Percentiles rank a stretch among this genome's conserved stretches.
Evolutionary conservation across 2,113 vertebrate genomes (phyloP).

Genomic region (Aleadryas rufinucha): DNA sequence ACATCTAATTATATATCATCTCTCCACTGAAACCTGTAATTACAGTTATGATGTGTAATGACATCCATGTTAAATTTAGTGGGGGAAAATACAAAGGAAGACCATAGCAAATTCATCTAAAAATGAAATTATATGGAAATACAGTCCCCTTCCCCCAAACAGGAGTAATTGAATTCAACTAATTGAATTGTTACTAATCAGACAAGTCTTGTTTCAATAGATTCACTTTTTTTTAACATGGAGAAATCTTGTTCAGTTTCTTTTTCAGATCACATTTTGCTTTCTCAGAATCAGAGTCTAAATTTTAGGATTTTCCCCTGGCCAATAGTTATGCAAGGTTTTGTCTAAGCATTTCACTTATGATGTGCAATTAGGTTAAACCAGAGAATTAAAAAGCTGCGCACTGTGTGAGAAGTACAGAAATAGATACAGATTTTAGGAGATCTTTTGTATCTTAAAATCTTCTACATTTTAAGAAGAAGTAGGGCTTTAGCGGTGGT

Average conservation of each 20-base stretch:
- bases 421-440: conserved; percentile 17
- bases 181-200: neutral
- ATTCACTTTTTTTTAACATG: too few species aligned
- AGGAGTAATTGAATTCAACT: neutral
- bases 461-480: neutral
- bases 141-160: neutral
- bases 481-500: neutral
- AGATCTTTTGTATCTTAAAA: conserved; percentile 5
- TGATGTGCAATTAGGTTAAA: neutral
- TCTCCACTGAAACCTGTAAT: conserved; percentile 48
- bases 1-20: conserved; percentile 32
- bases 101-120: neutral
- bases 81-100: neutral
- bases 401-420: neutral
- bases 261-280: neutral
- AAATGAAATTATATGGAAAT: neutral
- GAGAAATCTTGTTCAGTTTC: neutral
- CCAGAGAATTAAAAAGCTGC: neutral
- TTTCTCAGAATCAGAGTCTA: neutral
- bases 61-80: neutral
- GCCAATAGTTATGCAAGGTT: neutral
- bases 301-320: neutral
- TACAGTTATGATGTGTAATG: conserved; percentile 31
- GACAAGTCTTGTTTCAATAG: neutral
- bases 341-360: conserved; percentile 24